Conservation (phyloP, 37 sponge, comb jelly and placozoan genomes). For the Sycon ciliatum region DNA sequence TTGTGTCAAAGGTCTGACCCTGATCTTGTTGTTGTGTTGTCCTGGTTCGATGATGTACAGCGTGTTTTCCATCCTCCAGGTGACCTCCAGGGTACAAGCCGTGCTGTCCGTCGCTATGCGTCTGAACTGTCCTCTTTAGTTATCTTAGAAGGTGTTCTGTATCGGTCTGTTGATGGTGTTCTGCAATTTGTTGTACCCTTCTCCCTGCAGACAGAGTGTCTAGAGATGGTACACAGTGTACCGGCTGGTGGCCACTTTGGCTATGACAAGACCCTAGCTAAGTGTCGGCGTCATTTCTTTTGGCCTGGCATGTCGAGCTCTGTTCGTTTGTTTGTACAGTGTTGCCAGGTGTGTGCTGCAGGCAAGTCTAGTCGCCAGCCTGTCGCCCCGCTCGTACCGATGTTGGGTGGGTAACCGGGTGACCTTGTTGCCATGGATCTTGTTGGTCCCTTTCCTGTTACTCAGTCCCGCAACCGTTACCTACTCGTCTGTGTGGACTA, state of each 20-base stretch:
- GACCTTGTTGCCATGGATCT: slow-evolving; percentile 40
- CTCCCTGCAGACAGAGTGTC: neutral
- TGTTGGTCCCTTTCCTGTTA: slow-evolving; percentile 33
- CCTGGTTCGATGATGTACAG: no score
- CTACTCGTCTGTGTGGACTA: slow-evolving; percentile 59
- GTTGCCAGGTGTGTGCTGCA: slow-evolving; percentile 15
- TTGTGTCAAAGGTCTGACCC: no score
- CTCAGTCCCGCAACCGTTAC: slow-evolving; percentile 28
- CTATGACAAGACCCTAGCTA: slow-evolving; percentile 13
- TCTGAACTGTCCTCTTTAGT: no score
- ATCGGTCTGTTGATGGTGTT: no score
- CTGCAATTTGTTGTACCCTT: slow-evolving; percentile 20
- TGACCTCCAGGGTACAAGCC: no score
- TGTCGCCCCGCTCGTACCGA: neutral
- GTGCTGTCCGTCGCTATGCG: no score
- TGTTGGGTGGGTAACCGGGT: neutral
- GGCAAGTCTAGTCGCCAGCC: slow-evolving; percentile 12
- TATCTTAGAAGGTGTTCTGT: no score
- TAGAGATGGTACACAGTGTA: slow-evolving; percentile 26
- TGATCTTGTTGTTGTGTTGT: no score
- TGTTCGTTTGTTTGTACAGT: neutral
- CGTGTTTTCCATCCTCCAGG: no score
- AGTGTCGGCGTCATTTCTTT: slow-evolving; percentile 12
- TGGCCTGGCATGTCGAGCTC: slow-evolving; percentile 17
- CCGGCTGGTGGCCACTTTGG: slow-evolving; percentile 19